Base-by-base conservation (phyloP, 2,113 vertebrate species). In the Colaptes auratus region DNA sequence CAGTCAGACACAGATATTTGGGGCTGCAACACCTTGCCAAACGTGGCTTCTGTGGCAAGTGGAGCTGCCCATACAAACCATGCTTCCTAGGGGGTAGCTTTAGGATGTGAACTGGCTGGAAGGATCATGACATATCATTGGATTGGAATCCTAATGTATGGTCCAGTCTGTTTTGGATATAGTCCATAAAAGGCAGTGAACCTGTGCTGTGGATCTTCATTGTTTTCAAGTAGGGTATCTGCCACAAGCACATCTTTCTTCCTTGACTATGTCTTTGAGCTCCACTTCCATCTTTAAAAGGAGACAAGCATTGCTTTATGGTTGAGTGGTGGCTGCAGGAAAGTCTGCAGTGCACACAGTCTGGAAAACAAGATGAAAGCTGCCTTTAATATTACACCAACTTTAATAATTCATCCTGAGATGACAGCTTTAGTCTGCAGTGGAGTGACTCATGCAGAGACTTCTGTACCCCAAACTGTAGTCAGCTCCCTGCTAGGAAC, bases 361-460 rank as follows among this genome's bases (percentile, higher is more conserved):
- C 82, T 77, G 31, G 74, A 71, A 88, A 80, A 59, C 3, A 76
- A 91, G 75, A 86, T 79, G 56, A 86, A 95, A 96, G 66, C 67
- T 74, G 73, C 61, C 76, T 88, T 95, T 75, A 96, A 90, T 94
- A 91, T 96, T 97, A 94, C 44, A 95, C 69, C 31, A 59, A 63
- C 66, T 74, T 96, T 36, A 92, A 91, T 93, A 94, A 95, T 94
- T 95, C 59, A 92, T 75, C 67, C 52, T 53, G 63, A 90, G 35
- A 88, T 1, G 33, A 83, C 46, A 86, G 53, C 55, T 36, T 83
- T 42, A 74, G 42, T 69, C 88, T 66, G 16, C 63, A 84, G 78
- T 65, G 39, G 48, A 53, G 28, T 91, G 84, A 91, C 61, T 94
- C 60, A 39, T 4, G 3, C 20, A 19, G 3, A 66, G 46, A 50